Percentiles rank a stretch among this genome's conserved stretches.
phyloP scores from a whole-genome alignment of 92 coral and sea anemone genomes.

The Zoanthus sansibaricus region DNA sequence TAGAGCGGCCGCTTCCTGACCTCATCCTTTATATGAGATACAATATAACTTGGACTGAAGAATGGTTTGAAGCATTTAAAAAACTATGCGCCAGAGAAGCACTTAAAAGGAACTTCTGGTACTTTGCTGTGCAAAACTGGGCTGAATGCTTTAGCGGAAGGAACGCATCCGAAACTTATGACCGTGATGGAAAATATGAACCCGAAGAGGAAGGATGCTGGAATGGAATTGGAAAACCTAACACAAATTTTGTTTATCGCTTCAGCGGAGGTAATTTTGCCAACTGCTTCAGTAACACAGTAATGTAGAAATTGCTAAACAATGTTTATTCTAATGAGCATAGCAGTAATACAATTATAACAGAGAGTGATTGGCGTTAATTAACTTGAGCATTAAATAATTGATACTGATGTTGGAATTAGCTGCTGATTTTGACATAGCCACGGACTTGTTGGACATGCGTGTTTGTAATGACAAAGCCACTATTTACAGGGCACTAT shows the following conservation, averaged over 20 bases:
- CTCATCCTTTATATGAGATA: conserved; percentile 3
- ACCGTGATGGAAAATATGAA: conserved; percentile 13
- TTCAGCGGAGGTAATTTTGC: conserved; percentile 7
- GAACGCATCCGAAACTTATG: conserved; percentile 17
- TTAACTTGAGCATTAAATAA: too few relatives aligned
- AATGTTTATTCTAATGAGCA: too few relatives aligned
- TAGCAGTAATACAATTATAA: too few relatives aligned
- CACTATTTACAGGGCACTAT: too few relatives aligned
- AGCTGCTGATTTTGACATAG: too few relatives aligned
- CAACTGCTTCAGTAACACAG: not conserved
- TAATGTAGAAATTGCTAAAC: not conserved
- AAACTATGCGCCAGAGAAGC: conserved; percentile 19
- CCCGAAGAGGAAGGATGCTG: not conserved
- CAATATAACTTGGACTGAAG: not conserved
- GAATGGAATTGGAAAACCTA: conserved; percentile 11
- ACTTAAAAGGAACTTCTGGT: conserved; percentile 18
- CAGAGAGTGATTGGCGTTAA: too few relatives aligned
- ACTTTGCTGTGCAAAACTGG: conserved; percentile 35
- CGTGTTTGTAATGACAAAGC: too few relatives aligned
- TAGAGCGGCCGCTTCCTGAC: conserved; percentile 5
- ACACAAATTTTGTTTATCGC: conserved; percentile 28
- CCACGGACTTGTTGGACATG: too few relatives aligned
- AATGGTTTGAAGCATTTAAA: not conserved
- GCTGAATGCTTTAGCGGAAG: conserved; percentile 33
- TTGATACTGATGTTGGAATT: too few relatives aligned